Base-by-base conservation (phyloP, 2,888 invertebrate genomes). In the Gastracanthus pulcherrimus region DNA sequence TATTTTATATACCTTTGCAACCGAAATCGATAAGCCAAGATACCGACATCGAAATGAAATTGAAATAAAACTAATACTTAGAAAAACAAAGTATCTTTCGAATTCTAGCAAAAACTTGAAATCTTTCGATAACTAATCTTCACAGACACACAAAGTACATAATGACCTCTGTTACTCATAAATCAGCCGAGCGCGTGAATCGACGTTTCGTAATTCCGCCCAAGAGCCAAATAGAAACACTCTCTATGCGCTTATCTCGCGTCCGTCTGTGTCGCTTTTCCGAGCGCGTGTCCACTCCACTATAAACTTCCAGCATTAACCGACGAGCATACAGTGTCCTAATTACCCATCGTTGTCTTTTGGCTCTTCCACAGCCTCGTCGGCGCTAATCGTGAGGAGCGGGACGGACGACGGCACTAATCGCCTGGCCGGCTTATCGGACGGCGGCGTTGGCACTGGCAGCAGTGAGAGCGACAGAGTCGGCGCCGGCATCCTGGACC, bases 381-480 rank as follows among this genome's bases (percentile, higher is more conserved):
- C 90, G 81, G 88, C 89, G 81, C 85, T 87, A 69, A 89, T 90
- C 74, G 86, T 89, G 4, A 89, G 89, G 69, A 82, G 87, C 34
- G 89, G 89, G 70, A 84, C 87, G 71, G 89, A 90, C 23, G n/a
- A n/a, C 55, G 86, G 87, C 55, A 83, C 80, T 75, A 87, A 87
- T 82, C 89, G 58, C 6, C 66, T 75, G 6, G 34, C 16, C 41
- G 51, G 36, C 41, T 58, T 51, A 58, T 31, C 62, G 23, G 62
- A 26, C 62, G 41, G 62, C n/a, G 34, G n/a, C 45, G 13, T 16
- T 23, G 6, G 16, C 51, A 29, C 1, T 1, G 23, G 38, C 38
- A 13, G 41, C 62, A 23, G n/a, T n/a, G 38, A 45, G n/a, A 19
- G 19, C 36, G 36, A 36, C 11, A 55, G 6, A 64, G 23, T 13